These are phyloP conservation scores for Lymantria monacha DNA, from an alignment of 2,888 invertebrate species.

Conservation along the genomic window DNA sequence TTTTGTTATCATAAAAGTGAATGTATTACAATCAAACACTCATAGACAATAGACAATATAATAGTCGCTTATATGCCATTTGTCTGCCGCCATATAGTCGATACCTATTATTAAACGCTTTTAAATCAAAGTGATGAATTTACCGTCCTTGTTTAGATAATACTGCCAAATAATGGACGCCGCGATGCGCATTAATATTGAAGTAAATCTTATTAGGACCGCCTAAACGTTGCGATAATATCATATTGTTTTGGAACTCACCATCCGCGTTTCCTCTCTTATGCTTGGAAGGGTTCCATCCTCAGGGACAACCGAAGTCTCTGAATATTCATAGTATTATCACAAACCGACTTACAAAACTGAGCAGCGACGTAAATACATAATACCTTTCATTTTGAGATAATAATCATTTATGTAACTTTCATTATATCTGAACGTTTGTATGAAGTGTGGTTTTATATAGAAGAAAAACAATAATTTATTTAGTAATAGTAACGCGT, in stretches of 20 bases:
- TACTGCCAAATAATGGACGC: slow-evolving; percentile 76
- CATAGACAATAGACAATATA: slow-evolving; percentile 33
- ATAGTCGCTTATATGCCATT: slow-evolving; percentile 47
- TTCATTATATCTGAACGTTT: slow-evolving; percentile 36
- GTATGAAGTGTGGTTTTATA: slow-evolving; percentile 27
- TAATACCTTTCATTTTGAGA: slow-evolving; percentile 58
- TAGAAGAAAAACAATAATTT: slow-evolving; percentile 30
- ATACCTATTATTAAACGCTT: slow-evolving; percentile 42
- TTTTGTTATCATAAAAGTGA: slow-evolving; percentile 58
- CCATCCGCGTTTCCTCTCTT: slow-evolving; percentile 76
- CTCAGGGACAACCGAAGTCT: slow-evolving; percentile 65
- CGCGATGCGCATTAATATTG: slow-evolving; percentile 79
- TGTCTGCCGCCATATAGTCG: slow-evolving; percentile 26
- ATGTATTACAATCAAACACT: slow-evolving; percentile 42
- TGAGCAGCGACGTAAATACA: slow-evolving; percentile 66
- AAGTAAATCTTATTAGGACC: slow-evolving; percentile 81
- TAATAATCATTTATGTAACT: slow-evolving; percentile 48
- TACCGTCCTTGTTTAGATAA: slow-evolving; percentile 66
- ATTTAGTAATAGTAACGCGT: slow-evolving; percentile 40
- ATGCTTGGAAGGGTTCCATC: slow-evolving; percentile 77
- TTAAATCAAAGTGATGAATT: slow-evolving; percentile 52
- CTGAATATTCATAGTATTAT: slow-evolving; percentile 79
- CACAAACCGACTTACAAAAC: slow-evolving; percentile 71
- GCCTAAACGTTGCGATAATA: slow-evolving; percentile 79
- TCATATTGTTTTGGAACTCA: slow-evolving; percentile 79